A percentile compares a stretch with the other conserved stretches of the same genome.
These are phyloP conservation scores for Globicephala melas DNA, from an alignment of 2,113 vertebrate genomes.

Conservation along the genomic window DNA sequence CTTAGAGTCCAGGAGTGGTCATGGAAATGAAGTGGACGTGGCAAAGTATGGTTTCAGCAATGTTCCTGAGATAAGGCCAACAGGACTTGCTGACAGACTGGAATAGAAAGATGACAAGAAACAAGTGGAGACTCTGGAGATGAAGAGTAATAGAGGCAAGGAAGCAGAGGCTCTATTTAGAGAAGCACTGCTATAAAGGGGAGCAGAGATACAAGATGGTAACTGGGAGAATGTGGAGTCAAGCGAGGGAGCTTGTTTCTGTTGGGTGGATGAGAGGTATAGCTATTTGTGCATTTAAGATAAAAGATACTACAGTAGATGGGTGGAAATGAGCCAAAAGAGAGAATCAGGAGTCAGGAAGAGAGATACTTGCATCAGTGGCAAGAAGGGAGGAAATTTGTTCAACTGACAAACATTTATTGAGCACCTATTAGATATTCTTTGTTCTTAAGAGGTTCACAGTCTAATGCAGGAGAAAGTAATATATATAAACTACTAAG, in stretches of 20 bases:
- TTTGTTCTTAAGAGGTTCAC: not conserved
- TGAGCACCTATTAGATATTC: not conserved
- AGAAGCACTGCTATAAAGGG: not conserved
- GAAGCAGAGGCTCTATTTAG: not conserved
- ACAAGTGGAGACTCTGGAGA: not conserved
- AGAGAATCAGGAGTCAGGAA: not conserved
- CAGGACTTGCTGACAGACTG: not conserved
- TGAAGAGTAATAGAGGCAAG: not conserved
- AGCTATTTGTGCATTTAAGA: not conserved
- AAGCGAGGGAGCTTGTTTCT: not conserved
- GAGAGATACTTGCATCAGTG: not conserved
- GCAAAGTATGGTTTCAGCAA: not conserved
- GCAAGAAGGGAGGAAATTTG: not conserved
- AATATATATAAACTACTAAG: not conserved
- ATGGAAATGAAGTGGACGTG: not conserved
- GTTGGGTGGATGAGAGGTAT: not conserved
- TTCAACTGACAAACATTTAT: not conserved
- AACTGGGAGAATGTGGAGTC: not conserved
- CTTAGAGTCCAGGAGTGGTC: not conserved
- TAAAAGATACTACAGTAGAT: not conserved
- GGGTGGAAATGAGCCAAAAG: not conserved
- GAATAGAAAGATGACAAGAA: not conserved
- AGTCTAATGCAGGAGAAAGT: not conserved
- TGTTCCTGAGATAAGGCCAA: not conserved
- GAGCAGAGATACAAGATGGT: not conserved